Conservation (phyloP, 35 echinoderm and acorn worm genomes). For the Apostichopus californicus region DNA sequence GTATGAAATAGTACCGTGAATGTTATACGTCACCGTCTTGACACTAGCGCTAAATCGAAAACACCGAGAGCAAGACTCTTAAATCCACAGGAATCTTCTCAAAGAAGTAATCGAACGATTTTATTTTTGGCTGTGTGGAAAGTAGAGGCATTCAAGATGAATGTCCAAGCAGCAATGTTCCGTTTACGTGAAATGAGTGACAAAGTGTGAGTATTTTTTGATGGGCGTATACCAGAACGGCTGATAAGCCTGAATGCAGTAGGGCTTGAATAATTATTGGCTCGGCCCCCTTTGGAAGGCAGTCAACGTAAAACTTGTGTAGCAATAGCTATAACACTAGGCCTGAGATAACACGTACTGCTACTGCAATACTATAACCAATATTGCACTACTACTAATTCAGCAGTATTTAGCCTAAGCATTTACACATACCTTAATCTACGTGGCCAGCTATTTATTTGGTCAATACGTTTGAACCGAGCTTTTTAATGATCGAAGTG, state of each 20-base stretch:
- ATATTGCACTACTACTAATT: background rate
- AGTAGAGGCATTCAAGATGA: conserved; percentile 43
- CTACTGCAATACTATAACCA: background rate
- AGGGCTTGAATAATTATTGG: background rate
- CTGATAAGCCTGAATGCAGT: conserved; percentile 33
- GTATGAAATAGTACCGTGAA: conserved; percentile 22
- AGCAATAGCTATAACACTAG: conserved; percentile 12
- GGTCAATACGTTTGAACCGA: too few species aligned
- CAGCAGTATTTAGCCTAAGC: background rate
- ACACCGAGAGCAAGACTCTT: conserved; percentile 5
- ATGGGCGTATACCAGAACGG: conserved; percentile 38
- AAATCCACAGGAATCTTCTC: conserved; percentile 33
- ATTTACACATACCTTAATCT: too few species aligned
- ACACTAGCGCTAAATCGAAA: background rate
- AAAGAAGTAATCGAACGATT: background rate
- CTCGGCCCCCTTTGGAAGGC: background rate
- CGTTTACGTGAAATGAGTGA: conserved; percentile 88
- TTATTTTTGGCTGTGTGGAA: conserved; percentile 12
- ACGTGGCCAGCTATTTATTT: too few species aligned
- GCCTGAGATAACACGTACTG: too few species aligned
- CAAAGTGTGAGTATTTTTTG: conserved; percentile 91
- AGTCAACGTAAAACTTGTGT: background rate
- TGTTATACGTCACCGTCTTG: background rate
- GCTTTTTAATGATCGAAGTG: too few species aligned
- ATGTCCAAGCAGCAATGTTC: conserved; percentile 92